Evolutionary conservation across 2,113 vertebrate species (phyloP), one percentile per base, ranked within the genome.

Genomic region (Callocephalon fimbriatum): DNA sequence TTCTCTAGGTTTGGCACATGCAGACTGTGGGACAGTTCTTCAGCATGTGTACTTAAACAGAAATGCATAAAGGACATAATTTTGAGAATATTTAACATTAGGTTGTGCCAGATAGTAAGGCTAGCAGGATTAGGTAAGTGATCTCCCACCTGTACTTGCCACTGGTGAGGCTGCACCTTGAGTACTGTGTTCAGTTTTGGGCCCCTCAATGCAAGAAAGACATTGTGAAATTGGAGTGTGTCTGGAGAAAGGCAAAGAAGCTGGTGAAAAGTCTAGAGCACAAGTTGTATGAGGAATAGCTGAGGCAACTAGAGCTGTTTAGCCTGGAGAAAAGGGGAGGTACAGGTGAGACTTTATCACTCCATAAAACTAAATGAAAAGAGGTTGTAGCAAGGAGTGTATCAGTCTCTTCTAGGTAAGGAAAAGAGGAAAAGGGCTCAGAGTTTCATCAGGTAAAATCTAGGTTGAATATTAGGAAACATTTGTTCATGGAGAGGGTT

Each of bases 71-170:
- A 61, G 26, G 15, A 21, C 9, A 35, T 4, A 12, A 2, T 51
- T 73, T 61, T 59, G 23, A 48, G 61, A 74, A 8, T 48, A 35
- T 42, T 47, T 18, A 66, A 8, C 4, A 3, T 7, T 61, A 47
- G 12, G 44, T 22, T 71, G 18, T 11, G 19, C 16, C 65, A 22
- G 44, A 25, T 18, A 26, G 4, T 12, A 11, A 40, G 61, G 29
- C 10, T n/a, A 51, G 42, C 8, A 83, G 65, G 31, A 23, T 1
- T 5, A 32, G 12, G 50, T 17, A 38, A 45, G 27, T 3, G 42
- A 42, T 42, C 1, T 1, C 53, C 0, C 7, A 27, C 13, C 21
- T 51, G 14, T 17, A 44, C 4, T 8, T 0, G 0, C 11, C 37
- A 10, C 11, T 44, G 50, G 11, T 61, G 31, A 54, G 19, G 50